These are phyloP conservation scores for Penaeus vannamei DNA, from an alignment of 1,140 invertebrate species.

Conservation along the genomic window DNA sequence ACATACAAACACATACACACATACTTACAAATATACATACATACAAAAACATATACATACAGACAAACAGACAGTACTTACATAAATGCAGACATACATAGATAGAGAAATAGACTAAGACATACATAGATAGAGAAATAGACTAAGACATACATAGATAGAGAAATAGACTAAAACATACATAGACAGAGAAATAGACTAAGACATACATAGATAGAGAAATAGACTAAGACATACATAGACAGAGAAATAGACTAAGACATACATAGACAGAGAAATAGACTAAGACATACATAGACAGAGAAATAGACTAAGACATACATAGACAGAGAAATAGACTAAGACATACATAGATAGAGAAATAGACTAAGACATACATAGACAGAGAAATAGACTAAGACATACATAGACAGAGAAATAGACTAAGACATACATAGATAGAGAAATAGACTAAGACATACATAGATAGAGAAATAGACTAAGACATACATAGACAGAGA, in stretches of 20 bases:
- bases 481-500: too few relatives aligned
- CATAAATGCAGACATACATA: too few relatives aligned
- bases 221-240: background rate
- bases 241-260: background rate
- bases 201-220: too few relatives aligned
- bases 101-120: too few relatives aligned
- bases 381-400: background rate
- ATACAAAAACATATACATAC: too few relatives aligned
- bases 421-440: background rate
- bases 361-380: background rate
- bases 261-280: background rate
- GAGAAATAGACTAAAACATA: background rate
- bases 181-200: background rate
- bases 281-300: background rate
- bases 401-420: background rate
- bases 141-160: too few relatives aligned
- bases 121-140: too few relatives aligned
- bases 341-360: constrained; percentile 9
- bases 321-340: too few relatives aligned
- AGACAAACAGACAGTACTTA: too few relatives aligned
- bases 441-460: too few relatives aligned
- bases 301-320: too few relatives aligned
- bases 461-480: too few relatives aligned
- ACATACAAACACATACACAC: background rate
- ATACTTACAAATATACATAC: constrained; percentile 10